Conservation (phyloP, 2,888 invertebrate genomes). For the Sminthurinus aureus region DNA sequence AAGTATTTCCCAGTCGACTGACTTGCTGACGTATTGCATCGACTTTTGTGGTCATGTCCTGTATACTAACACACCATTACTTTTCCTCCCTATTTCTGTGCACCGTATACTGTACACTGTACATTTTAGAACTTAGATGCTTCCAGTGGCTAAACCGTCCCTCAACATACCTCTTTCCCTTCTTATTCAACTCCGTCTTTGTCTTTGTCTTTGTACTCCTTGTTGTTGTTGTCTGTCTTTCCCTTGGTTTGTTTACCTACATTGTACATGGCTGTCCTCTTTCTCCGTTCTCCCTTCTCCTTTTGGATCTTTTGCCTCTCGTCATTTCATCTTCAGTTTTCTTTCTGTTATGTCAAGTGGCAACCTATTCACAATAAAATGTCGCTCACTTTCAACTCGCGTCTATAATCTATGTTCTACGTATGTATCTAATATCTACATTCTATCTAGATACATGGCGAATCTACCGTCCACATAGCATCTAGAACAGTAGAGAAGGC, state of each 20-base stretch:
- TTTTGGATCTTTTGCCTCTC: neutral
- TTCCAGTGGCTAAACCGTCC: neutral
- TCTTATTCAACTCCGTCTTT: neutral
- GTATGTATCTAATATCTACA: too few species aligned
- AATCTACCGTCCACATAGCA: too few species aligned
- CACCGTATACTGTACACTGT: too few species aligned
- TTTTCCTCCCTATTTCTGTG: neutral
- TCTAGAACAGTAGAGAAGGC: too few species aligned
- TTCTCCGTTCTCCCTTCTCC: too few species aligned
- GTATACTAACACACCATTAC: too few species aligned
- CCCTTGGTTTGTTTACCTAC: neutral
- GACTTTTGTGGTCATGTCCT: neutral
- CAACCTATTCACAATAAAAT: neutral
- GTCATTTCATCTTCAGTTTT: neutral
- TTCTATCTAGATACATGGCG: too few species aligned
- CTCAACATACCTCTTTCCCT: neutral
- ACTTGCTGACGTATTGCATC: conserved; percentile 26
- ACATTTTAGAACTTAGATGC: too few species aligned
- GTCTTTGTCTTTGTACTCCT: neutral
- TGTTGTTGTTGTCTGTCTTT: neutral
- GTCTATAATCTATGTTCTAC: too few species aligned
- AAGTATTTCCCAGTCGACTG: conserved; percentile 28
- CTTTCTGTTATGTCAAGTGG: conserved; percentile 26
- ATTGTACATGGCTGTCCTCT: too few species aligned
- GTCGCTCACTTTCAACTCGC: neutral